phyloP scores from a whole-genome alignment of 2,113 vertebrate genomes.

The Morone saxatilis region DNA sequence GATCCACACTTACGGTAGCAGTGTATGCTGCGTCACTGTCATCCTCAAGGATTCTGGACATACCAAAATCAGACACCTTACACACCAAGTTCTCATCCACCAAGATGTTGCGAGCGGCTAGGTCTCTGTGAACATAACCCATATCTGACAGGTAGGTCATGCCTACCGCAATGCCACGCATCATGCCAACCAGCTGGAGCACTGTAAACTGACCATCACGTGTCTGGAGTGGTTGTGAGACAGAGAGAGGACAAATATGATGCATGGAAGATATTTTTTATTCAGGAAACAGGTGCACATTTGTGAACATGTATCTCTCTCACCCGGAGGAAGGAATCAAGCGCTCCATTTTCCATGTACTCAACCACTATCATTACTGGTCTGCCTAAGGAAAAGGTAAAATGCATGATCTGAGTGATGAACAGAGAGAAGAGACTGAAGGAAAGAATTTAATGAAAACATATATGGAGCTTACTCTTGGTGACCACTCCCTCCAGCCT shows the following conservation, averaged over 20 bases:
- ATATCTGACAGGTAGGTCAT: constrained; percentile 88
- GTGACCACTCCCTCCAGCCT: constrained; percentile 96
- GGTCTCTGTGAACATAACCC: constrained; percentile 86
- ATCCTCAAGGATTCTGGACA: constrained; percentile 95
- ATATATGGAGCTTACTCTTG: constrained; percentile 87
- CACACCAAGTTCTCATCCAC: constrained; percentile 96
- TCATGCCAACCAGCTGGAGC: constrained; percentile 96
- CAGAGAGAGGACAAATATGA: constrained; percentile 7
- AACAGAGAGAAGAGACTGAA: not conserved
- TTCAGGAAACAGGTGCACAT: not conserved
- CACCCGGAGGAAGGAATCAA: constrained; percentile 95
- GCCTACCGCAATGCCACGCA: constrained; percentile 92
- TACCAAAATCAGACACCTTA: constrained; percentile 97
- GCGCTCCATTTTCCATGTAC: constrained; percentile 96
- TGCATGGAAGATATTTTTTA: not conserved
- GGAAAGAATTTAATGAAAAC: too few relatives aligned
- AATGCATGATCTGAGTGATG: not conserved
- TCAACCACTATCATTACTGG: constrained; percentile 98
- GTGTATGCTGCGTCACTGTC: constrained; percentile 84
- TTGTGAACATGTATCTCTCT: constrained; percentile 61
- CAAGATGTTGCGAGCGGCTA: constrained; percentile 92
- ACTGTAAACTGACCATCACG: constrained; percentile 97
- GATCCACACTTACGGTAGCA: constrained; percentile 75
- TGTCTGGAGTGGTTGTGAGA: constrained; percentile 82
- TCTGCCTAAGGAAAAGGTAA: constrained; percentile 84